Conservation (phyloP, 1,140 invertebrate genomes). For the Neomicropteryx cornuta region DNA sequence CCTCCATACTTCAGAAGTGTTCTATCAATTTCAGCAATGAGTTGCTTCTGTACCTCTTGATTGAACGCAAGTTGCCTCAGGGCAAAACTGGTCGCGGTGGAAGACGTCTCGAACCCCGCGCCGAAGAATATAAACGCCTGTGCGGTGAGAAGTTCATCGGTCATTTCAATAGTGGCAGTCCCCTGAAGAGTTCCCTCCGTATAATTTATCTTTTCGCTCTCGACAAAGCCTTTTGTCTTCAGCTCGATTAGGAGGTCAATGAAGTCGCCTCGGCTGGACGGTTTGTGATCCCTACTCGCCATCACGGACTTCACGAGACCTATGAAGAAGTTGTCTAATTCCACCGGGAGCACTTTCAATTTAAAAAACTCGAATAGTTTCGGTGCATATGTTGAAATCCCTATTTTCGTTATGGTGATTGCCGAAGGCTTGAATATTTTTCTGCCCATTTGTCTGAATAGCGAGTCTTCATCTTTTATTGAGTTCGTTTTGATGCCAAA, state of each 20-base stretch:
- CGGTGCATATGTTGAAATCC: slow-evolving; percentile 28
- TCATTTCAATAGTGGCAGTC: slow-evolving; percentile 25
- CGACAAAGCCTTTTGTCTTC: slow-evolving; percentile 23
- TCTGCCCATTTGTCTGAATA: slow-evolving; percentile 30
- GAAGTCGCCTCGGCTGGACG: too few species aligned
- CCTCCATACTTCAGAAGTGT: slow-evolving; percentile 21
- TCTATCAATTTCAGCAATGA: slow-evolving; percentile 39
- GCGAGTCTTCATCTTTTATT: slow-evolving; percentile 27
- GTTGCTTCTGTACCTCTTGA: slow-evolving; percentile 39
- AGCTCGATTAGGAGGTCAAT: slow-evolving; percentile 1
- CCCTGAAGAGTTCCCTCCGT: slow-evolving; percentile 32
- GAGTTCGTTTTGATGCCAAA: slow-evolving; percentile 31
- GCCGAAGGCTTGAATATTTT: slow-evolving; percentile 30
- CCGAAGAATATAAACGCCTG: slow-evolving; percentile 43
- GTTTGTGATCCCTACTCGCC: too few species aligned
- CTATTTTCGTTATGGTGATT: slow-evolving; percentile 28
- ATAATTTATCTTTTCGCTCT: slow-evolving; percentile 26
- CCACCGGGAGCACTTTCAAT: slow-evolving; percentile 25
- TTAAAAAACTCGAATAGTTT: slow-evolving; percentile 30
- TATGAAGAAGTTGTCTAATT: slow-evolving; percentile 31
- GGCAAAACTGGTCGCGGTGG: slow-evolving; percentile 39
- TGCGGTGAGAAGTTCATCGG: slow-evolving; percentile 32
- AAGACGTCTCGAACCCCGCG: slow-evolving; percentile 48
- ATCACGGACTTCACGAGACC: slow-evolving; percentile 29
- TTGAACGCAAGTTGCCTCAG: slow-evolving; percentile 42